These are phyloP conservation scores for Malacosoma neustria DNA, from an alignment of 2,888 invertebrate genomes.

Conservation along the genomic window DNA sequence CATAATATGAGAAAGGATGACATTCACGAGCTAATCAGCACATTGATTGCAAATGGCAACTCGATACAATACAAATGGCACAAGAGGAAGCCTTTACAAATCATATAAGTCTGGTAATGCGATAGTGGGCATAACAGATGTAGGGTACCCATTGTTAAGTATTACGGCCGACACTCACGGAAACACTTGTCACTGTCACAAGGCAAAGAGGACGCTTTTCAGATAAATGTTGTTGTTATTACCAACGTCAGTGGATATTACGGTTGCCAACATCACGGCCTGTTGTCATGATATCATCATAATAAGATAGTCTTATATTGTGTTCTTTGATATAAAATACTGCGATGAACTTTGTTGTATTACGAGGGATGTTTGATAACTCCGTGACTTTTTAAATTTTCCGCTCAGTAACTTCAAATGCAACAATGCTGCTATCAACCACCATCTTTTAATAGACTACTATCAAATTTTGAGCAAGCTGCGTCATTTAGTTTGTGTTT, in stretches of 20 bases:
- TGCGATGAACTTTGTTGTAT: too few species aligned
- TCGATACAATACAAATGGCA: conserved; percentile 42
- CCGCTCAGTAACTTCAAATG: too few species aligned
- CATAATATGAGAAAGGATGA: background rate
- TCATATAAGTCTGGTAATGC: conserved; percentile 43
- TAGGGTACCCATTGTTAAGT: conserved; percentile 54
- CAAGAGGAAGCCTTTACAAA: conserved; percentile 61
- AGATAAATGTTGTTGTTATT: conserved; percentile 50
- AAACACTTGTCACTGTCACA: conserved; percentile 63
- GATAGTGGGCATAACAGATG: conserved; percentile 48
- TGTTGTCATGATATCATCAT: background rate
- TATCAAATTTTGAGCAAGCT: too few species aligned
- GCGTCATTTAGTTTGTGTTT: too few species aligned
- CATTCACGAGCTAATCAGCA: background rate
- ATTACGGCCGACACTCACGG: conserved; percentile 58
- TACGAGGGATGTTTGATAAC: too few species aligned
- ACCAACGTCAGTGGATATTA: conserved; percentile 16
- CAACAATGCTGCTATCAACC: too few species aligned
- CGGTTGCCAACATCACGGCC: conserved; percentile 14
- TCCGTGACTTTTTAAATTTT: too few species aligned
- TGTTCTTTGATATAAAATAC: too few species aligned
- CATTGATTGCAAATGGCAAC: conserved; percentile 40
- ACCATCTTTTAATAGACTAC: too few species aligned
- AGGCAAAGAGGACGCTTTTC: conserved; percentile 31
- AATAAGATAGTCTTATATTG: too few species aligned